Base-by-base conservation (phyloP, 2,113 vertebrate genomes). In the Pachypanchax playfairii region DNA sequence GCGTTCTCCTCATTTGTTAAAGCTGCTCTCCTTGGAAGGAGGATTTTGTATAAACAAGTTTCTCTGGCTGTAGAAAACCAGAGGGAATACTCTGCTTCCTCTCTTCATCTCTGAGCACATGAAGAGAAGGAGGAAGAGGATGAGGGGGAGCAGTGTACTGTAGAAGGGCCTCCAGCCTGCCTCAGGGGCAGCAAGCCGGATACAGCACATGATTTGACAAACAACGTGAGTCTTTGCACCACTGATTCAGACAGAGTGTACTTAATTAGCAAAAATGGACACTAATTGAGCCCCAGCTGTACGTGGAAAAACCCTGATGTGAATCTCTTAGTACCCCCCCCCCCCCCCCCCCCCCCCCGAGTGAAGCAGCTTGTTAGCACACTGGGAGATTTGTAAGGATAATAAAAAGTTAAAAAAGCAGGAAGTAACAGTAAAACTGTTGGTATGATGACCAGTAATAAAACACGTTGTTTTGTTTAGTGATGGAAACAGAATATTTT, bases 261-360 rank as follows among this genome's bases (percentile, higher is more conserved):
- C 80, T 89, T 88, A 85, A 89, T 88, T 90, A 86, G 82, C 74
- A 72, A 86, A 88, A 88, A 86, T 83, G 85, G 87, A 82, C 89
- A 84, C 85, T 89, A 88, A 90, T 89, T 90, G 89, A 87, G 87
- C 89, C 87, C 86, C 86, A 84, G 87, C 83, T 90, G 87, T 84
- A 89, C 58, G 71, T 63, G 20, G 52, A 5, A 46, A 15, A 17
- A 11, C 25, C n/a, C 70, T 74, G 61, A 82, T 70, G 73, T 57
- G 73, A 83, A 73, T 89, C 84, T 85, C 80, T 63, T 28, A 70
- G 71, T 80, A 76, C 79, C 70, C 79, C 78, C 80, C 73, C 82
- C 49, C 66, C 80, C 65, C 72, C 79, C 69, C 71, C 75, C 78
- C 86, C 84, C 81, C 78, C 81, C 79, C 64, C 25, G 78, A 86